Conservation (phyloP, 2,888 invertebrate genomes). For the Carterocephalus palaemon region DNA sequence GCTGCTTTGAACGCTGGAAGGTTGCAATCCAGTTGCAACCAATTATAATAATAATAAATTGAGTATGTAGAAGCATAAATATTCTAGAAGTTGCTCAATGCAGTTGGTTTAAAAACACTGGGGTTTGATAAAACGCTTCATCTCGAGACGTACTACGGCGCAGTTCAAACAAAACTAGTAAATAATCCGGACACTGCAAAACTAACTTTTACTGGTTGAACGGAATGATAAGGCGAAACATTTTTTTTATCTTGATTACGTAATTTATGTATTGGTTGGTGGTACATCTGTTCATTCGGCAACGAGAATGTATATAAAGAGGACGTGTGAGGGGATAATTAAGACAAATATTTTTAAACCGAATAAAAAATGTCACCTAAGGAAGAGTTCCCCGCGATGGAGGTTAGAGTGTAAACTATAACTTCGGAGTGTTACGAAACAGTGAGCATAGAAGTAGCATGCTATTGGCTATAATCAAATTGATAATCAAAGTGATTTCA, state of each 20-base stretch:
- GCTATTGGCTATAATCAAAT: no score
- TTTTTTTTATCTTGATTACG: constrained; percentile 3
- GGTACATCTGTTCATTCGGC: constrained; percentile 2
- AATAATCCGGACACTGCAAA: neutral
- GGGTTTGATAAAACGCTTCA: neutral
- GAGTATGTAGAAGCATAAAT: no score
- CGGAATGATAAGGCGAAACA: constrained; percentile 5
- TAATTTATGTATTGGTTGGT: neutral
- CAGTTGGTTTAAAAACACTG: no score
- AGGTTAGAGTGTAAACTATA: constrained; percentile 4
- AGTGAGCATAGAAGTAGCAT: no score
- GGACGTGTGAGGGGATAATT: constrained; percentile 3
- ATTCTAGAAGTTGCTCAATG: no score
- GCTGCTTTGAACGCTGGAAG: no score
- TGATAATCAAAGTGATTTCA: no score
- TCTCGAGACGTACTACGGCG: neutral
- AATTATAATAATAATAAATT: no score
- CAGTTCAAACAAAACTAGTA: neutral
- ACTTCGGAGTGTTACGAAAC: neutral
- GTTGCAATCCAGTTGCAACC: no score
- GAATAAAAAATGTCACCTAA: constrained; percentile 5
- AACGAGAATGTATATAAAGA: constrained; percentile 5
- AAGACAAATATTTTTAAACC: neutral
- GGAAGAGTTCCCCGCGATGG: constrained; percentile 1
- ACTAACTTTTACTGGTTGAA: neutral